These are phyloP conservation scores for Notothenia coriiceps DNA, from an alignment of 2,113 vertebrate genomes.

Conservation along the genomic window DNA sequence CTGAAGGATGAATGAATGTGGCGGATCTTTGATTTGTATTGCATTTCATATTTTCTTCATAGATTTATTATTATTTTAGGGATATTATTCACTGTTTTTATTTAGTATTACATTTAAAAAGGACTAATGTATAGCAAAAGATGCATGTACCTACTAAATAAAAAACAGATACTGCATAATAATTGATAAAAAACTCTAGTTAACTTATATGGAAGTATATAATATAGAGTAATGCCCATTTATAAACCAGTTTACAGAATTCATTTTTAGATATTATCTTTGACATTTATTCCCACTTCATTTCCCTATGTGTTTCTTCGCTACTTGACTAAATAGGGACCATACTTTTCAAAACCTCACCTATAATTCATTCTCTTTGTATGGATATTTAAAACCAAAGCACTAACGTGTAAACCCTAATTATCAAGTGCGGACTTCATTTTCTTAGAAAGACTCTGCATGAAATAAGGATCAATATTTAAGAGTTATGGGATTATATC, in stretches of 20 bases:
- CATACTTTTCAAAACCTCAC: background rate
- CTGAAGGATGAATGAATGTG: background rate
- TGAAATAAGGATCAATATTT: background rate
- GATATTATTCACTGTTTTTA: background rate
- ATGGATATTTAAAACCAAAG: constrained; percentile 18
- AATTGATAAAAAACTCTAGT: background rate
- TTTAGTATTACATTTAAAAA: background rate
- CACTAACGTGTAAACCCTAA: background rate
- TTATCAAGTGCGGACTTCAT: background rate
- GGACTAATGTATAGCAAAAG: background rate
- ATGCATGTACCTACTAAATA: background rate
- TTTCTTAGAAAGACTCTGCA: background rate
- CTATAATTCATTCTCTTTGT: background rate
- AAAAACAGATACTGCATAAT: background rate
- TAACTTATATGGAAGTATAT: background rate
- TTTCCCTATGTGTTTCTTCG: background rate
- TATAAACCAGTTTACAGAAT: background rate
- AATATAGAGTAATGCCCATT: background rate
- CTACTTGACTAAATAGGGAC: background rate
- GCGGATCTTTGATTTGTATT: background rate
- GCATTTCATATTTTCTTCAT: background rate
- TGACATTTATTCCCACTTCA: background rate
- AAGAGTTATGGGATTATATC: background rate
- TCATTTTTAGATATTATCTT: background rate
- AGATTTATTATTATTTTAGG: background rate